These are phyloP conservation scores for Hecatera dysodea DNA, from an alignment of 2,888 invertebrate species.

Conservation along the genomic window DNA sequence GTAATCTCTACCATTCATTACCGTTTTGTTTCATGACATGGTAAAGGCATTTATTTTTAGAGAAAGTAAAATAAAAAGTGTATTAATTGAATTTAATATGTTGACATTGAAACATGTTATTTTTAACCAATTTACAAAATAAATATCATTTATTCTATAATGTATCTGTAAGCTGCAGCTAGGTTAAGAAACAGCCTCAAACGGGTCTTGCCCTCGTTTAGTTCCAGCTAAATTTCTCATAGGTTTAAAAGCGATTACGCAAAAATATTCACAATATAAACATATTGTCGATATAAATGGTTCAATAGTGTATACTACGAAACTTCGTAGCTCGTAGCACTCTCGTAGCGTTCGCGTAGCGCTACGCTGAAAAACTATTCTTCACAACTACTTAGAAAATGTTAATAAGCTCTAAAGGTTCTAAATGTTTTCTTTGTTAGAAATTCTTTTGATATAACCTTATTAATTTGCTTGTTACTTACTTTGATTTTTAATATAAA, in stretches of 20 bases:
- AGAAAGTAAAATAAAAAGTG: too few relatives aligned
- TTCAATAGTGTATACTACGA: slow-evolving; percentile 40
- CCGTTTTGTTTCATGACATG: too few relatives aligned
- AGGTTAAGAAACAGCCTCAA: too few relatives aligned
- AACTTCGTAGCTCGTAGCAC: slow-evolving; percentile 30
- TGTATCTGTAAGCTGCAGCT: background rate
- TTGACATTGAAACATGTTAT: too few relatives aligned
- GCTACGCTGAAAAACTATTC: slow-evolving; percentile 48
- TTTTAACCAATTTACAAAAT: too few relatives aligned
- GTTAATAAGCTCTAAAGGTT: slow-evolving; percentile 53
- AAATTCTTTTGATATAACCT: slow-evolving; percentile 44
- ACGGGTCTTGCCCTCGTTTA: background rate
- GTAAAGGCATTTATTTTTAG: too few relatives aligned
- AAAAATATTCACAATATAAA: slow-evolving; percentile 8
- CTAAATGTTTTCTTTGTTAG: slow-evolving; percentile 49
- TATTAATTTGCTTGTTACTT: slow-evolving; percentile 46
- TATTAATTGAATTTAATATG: too few relatives aligned
- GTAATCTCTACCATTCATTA: too few relatives aligned
- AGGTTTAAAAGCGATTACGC: background rate
- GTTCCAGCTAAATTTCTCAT: background rate
- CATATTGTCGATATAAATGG: background rate
- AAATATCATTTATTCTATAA: background rate
- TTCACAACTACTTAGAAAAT: slow-evolving; percentile 44
- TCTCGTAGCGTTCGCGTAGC: slow-evolving; percentile 40
- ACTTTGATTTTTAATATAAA: slow-evolving; percentile 34